A percentile compares a stretch with the other conserved stretches of the same genome.
phyloP scores from a whole-genome alignment of 1,140 invertebrate genomes.

The Drosophila sturtevanti region DNA sequence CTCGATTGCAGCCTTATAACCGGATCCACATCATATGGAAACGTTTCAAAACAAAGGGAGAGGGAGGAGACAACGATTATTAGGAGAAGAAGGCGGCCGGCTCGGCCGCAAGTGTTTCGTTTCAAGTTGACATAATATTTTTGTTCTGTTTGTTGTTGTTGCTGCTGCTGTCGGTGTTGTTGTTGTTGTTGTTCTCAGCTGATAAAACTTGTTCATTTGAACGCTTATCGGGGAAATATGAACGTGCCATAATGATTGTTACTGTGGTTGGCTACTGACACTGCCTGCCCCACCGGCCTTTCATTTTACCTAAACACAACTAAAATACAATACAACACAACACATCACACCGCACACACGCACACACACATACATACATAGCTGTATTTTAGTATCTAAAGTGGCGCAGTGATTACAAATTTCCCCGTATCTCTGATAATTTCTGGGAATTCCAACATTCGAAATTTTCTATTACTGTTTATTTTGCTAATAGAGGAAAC shows the following conservation, averaged over 20 bases:
- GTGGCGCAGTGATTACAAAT: background rate
- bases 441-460: conserved; percentile 30
- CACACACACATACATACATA: no score
- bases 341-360: no score
- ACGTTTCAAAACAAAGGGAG: background rate
- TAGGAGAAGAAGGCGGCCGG: conserved; percentile 1
- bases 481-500: no score
- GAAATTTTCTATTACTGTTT: conserved; percentile 18
- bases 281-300: background rate
- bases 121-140: conserved; percentile 70
- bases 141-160: conserved; percentile 33
- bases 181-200: conserved; percentile 29
- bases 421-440: background rate
- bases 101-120: conserved; percentile 37
- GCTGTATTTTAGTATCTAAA: background rate
- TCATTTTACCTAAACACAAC: no score
- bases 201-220: conserved; percentile 45
- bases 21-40: background rate
- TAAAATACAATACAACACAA: no score
- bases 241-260: conserved; percentile 8
- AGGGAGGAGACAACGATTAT: background rate
- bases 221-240: conserved; percentile 31
- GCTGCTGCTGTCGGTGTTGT: conserved; percentile 15
- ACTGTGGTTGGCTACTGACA: background rate
- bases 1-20: conserved; percentile 30